These are phyloP conservation scores for Neoitamus cyanurus DNA, from an alignment of 2,888 invertebrate genomes.

Conservation along the genomic window DNA sequence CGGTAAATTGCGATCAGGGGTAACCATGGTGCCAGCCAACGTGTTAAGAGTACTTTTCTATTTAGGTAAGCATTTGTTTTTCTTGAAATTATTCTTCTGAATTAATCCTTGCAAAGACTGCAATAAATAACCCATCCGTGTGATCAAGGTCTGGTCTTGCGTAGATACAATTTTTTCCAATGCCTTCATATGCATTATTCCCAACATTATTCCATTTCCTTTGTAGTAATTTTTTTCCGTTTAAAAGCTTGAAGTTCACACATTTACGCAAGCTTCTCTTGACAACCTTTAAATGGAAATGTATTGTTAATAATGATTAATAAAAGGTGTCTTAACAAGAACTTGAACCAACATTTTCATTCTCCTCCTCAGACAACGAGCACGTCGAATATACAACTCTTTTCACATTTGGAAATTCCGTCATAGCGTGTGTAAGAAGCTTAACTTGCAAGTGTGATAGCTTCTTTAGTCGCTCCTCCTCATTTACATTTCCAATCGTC, in stretches of 20 bases:
- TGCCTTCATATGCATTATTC: slow-evolving; percentile 72
- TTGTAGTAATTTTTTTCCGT: slow-evolving; percentile 71
- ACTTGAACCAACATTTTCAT: slow-evolving; percentile 78
- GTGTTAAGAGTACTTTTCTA: slow-evolving; percentile 28
- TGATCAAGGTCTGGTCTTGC: slow-evolving; percentile 79
- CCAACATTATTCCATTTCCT: slow-evolving; percentile 78
- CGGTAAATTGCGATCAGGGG: too few relatives aligned
- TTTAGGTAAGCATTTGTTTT: not conserved
- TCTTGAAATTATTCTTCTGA: not conserved
- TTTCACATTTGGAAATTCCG: slow-evolving; percentile 83
- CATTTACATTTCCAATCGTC: slow-evolving; percentile 67
- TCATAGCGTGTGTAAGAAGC: slow-evolving; percentile 87
- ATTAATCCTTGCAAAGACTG: slow-evolving; percentile 78
- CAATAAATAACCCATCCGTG: slow-evolving; percentile 96
- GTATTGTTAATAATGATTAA: slow-evolving; percentile 65
- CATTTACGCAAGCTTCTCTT: slow-evolving; percentile 60
- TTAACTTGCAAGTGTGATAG: slow-evolving; percentile 84
- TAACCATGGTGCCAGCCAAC: too few relatives aligned
- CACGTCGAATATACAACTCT: slow-evolving; percentile 97
- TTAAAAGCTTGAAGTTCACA: slow-evolving; percentile 73
- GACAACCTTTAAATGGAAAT: slow-evolving; percentile 55
- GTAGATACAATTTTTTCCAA: slow-evolving; percentile 82
- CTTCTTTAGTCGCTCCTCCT: slow-evolving; percentile 71
- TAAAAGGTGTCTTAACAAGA: slow-evolving; percentile 65
- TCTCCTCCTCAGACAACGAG: slow-evolving; percentile 89